Base-by-base conservation (phyloP, 1,140 invertebrate genomes). In the Coboldia fuscipes region DNA sequence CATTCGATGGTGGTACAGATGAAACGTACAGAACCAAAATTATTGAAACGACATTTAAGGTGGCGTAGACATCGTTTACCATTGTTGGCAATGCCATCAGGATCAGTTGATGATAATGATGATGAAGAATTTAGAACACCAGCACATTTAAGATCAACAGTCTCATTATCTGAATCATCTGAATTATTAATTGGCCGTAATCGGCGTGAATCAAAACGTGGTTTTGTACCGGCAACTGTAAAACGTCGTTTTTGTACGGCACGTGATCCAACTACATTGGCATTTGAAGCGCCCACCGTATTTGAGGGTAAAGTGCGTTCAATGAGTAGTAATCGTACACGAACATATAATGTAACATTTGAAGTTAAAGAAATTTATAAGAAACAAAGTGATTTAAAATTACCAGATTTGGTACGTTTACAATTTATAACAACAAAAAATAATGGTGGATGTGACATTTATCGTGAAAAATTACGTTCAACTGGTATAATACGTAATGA, bases 261-360 rank as follows among this genome's bases (percentile, higher is more conserved):
- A 35, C 49, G 64, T 38, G 66, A 68, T 48, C 57, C 69, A 13
- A 59, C 64, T 17, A 69, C 70, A 38, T 49, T 68, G 26, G 66
- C 69, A 5, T 69, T 52, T 44, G 51, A 62, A 20, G 69, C 70
- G 37, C 67, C 64, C 33, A 66, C 65, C 8, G 66, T 72, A 12
- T 71, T 72, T 50, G 64, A 65, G 51, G 70, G 68, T 18, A 70
- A 70, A 44, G 67, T 63, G 14, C 60, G 65, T 13, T 72, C 70
- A 21, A 63, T 65, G 59, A 65, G 65, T 32, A 58, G 62, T 18
- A 49, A 59, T 35, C 56, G 62, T 15, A 61, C 61, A 20, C 51
- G 60, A 20, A 65, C 62, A 43, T 71, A 71, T 52, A 65, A 65
- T 29, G 69, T 68, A 37, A 71, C 70, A 12, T 72, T 73, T 51